These are phyloP conservation scores for Theretra japonica DNA, from an alignment of 2,888 invertebrate genomes.

Conservation along the genomic window DNA sequence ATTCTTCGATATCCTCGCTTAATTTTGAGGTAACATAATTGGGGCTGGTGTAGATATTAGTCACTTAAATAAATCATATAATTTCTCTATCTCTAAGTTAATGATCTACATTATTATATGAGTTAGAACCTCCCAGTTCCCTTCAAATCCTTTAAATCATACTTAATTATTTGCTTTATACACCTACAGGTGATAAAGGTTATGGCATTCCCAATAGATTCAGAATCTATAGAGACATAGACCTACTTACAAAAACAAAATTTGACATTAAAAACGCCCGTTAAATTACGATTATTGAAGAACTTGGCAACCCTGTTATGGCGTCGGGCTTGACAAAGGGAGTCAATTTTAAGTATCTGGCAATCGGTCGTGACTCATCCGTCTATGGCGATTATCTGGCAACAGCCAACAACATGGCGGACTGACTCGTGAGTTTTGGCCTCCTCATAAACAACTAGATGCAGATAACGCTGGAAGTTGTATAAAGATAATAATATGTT, in stretches of 20 bases:
- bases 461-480: constrained; percentile 13
- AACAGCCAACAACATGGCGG: constrained; percentile 55
- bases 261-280: background rate
- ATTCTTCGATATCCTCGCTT: no score
- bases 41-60: no score
- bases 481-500: constrained; percentile 23
- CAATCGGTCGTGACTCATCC: constrained; percentile 77
- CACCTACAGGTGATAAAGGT: no score
- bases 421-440: constrained; percentile 45
- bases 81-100: no score
- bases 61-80: no score
- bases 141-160: no score
- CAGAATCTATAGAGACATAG: no score
- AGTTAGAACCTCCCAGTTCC: no score
- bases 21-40: no score
- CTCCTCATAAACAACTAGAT: constrained; percentile 38
- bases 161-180: no score
- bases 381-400: constrained; percentile 69
- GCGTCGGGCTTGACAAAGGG: constrained; percentile 72
- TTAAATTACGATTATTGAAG: background rate
- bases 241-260: background rate
- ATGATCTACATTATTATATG: no score
- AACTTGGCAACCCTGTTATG: constrained; percentile 31
- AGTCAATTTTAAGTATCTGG: constrained; percentile 71
- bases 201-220: no score